Evolutionary conservation across 1,140 invertebrate species (phyloP), one percentile per base, ranked within the genome.

Genomic region (Papilio dardanus): DNA sequence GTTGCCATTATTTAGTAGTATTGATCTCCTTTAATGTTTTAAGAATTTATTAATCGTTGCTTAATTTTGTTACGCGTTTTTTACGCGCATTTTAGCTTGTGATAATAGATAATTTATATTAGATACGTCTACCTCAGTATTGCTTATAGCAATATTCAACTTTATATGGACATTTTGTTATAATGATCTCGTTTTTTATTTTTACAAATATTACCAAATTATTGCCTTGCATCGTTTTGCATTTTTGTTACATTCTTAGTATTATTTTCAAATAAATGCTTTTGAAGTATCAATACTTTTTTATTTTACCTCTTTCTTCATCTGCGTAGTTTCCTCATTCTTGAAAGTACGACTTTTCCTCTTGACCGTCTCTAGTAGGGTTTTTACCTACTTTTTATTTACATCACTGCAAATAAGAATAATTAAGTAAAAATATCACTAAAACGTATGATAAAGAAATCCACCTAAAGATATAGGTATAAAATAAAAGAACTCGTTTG

Each of bases 11-110:
- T 46, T 5, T 19, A 46, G 16, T 19, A 4, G 6, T 46, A 19
- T 40, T 16, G 14, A 74, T 58, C 10, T 69, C 67, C 31, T 40
- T n/a, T 40, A 33, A 69, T 76, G 40, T 31, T 14, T 77, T 42
- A 24, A 33, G 50, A 66, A 50, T 21, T 73, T 50, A 24, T 1
- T 37, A 10, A 54, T 54, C 24, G 19, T 24, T 0, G 14, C 14
- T 37, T 12, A 2, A 37, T 12, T 54, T 2, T 0, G 3, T 24
- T 6, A 24, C 1, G 21, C 24, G 2, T 0, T 54, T 12, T 54
- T 54, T 46, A 16, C 16, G 24, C 14, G 42, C 1, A 12, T 54
- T 54, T 24, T 24, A 24, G 50, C 4, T 54, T 54, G 50, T 54
- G 50, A 54, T 54, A 24, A 12, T 24, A 10, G 10, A 54, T 0